These are phyloP conservation scores for Glomeris marginata DNA, from an alignment of 2,888 invertebrate species.

Conservation along the genomic window DNA sequence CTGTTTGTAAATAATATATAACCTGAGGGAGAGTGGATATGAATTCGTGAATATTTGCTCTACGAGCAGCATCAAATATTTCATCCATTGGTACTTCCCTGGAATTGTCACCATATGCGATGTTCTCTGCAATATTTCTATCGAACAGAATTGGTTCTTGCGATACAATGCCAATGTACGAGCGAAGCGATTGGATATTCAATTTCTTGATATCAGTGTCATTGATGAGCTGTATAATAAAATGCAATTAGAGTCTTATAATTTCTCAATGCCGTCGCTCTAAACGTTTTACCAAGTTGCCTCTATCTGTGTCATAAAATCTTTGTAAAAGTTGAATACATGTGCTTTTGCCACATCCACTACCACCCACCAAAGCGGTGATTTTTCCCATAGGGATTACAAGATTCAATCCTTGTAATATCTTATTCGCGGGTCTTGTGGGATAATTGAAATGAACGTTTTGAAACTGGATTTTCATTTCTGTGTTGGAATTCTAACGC, in stretches of 20 bases:
- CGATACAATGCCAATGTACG: conserved; percentile 73
- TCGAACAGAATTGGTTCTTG: conserved; percentile 87
- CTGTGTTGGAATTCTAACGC: no score
- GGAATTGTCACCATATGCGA: conserved; percentile 73
- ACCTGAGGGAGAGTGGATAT: conserved; percentile 23
- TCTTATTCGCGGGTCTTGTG: conserved; percentile 53
- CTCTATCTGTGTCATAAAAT: conserved; percentile 51
- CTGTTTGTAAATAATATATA: conserved; percentile 14
- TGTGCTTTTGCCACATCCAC: conserved; percentile 69
- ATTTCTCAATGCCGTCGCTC: background rate
- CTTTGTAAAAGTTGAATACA: conserved; percentile 62
- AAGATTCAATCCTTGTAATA: conserved; percentile 54
- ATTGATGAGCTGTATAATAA: conserved; percentile 40
- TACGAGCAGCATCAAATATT: conserved; percentile 45
- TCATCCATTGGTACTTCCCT: conserved; percentile 49
- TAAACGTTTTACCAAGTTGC: conserved; percentile 25
- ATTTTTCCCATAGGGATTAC: conserved; percentile 51
- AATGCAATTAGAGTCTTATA: background rate
- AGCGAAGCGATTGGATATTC: conserved; percentile 49
- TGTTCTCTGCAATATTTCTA: conserved; percentile 72
- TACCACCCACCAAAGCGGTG: conserved; percentile 57
- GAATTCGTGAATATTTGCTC: conserved; percentile 27
- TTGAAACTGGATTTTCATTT: conserved; percentile 41
- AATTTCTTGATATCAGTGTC: conserved; percentile 49
- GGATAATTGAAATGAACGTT: conserved; percentile 63